Base-by-base conservation (phyloP, 2,113 vertebrate genomes). In the Scomber colias region DNA sequence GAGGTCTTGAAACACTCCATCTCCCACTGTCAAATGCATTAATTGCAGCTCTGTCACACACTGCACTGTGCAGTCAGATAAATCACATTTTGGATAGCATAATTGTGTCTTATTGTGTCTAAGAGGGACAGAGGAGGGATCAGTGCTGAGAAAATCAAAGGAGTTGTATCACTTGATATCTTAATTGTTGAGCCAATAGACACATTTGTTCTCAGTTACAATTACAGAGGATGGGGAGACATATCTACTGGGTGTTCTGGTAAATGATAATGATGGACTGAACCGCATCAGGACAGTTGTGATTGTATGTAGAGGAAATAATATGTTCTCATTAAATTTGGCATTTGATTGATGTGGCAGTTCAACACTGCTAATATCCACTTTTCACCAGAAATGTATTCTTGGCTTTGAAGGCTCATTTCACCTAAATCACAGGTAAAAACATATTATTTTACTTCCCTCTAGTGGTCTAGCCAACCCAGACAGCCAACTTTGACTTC, bases 21-120 rank as follows among this genome's bases (percentile, higher is more conserved):
- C 78, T 79, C 83, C 19, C 53, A 3, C 67, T 77, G 61, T 60
- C 77, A 77, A 51, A 31, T 70, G 74, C 55, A 46, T 72, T 89
- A 81, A 89, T 82, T 85, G 71, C 21, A 55, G 71, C 81, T 79
- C 55, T 82, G 75, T 75, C 69, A 76, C 44, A 81, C 0, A 4
- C 62, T 57, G 57, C 51, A 24, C 27, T 49, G 65, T 30, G 51
- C 51, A 51, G 67, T 40, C 57, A 65, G 71, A 85, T 86, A 64
- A 87, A 77, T 75, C 78, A 72, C 81, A 77, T 71, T 71, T 63
- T 53, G 74, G 76, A 83, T 79, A 59, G 45, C 17, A 35, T 69
- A 74, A 74, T 73, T 84, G 35, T 60, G 30, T 79, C 75, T 82
- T 68, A 79, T 81, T 89, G 63, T 82, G 50, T 65, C 75, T 70